Conservation (phyloP, 2,113 vertebrate genomes). For the Pomatostomus ruficeps region DNA sequence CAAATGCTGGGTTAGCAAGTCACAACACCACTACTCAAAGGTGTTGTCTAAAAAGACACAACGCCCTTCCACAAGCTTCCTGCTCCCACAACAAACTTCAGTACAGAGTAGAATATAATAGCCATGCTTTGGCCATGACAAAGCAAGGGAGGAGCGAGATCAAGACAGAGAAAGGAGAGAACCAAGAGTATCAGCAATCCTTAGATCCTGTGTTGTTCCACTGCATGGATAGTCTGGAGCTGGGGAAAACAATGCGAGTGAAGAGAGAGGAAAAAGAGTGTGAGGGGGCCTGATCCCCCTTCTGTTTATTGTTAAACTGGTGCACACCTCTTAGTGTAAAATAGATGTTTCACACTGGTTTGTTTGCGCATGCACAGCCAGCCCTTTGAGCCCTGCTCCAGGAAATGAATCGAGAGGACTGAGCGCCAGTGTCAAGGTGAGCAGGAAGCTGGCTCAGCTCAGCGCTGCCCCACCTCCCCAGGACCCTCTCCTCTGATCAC, state of each 20-base stretch:
- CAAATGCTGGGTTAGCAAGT: not conserved
- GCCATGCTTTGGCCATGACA: not conserved
- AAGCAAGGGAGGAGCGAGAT: not conserved
- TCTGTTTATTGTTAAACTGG: not conserved
- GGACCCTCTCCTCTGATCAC: not conserved
- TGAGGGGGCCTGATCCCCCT: fast-evolving
- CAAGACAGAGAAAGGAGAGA: not conserved
- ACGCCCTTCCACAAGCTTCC: not conserved
- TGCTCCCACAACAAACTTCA: not conserved
- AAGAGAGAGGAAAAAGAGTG: not conserved
- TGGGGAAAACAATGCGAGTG: not conserved
- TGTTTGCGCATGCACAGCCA: no score
- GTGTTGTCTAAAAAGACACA: not conserved
- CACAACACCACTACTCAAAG: not conserved
- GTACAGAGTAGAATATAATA: not conserved
- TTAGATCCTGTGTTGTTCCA: not conserved
- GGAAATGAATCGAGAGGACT: not conserved
- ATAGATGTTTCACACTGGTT: not conserved
- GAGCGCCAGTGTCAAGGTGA: not conserved
- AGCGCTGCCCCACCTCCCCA: fast-evolving
- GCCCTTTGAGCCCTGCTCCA: not conserved
- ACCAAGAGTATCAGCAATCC: not conserved
- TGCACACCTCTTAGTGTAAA: not conserved
- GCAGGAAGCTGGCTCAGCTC: not conserved
- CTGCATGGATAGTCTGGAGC: fast-evolving